These are phyloP conservation scores for Megalops atlanticus DNA, from an alignment of 2,113 vertebrate genomes.

Conservation along the genomic window DNA sequence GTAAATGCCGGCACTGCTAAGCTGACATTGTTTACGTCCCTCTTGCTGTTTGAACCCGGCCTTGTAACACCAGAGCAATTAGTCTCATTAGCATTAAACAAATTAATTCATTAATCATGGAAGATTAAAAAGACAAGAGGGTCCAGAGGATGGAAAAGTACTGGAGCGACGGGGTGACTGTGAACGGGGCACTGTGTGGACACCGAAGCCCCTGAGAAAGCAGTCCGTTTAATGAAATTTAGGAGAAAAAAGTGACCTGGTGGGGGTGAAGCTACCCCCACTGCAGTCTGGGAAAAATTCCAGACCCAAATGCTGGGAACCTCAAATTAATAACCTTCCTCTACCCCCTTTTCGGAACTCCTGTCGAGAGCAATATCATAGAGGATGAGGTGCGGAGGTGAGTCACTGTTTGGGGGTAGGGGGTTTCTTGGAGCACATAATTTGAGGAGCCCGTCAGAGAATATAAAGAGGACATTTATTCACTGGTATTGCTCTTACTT, in stretches of 20 bases:
- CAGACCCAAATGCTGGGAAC: conserved; percentile 58
- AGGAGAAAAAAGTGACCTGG: conserved; percentile 59
- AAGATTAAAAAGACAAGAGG: too few relatives aligned
- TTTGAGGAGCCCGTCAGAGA: conserved; percentile 45
- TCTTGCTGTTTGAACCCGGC: neutral
- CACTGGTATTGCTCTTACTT: neutral
- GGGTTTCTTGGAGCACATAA: conserved; percentile 61
- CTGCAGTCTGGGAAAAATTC: conserved; percentile 66
- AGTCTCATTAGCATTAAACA: conserved; percentile 4
- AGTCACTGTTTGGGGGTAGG: too few relatives aligned
- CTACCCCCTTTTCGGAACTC: conserved; percentile 50
- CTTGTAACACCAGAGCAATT: neutral
- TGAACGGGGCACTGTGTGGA: neutral
- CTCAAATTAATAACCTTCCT: conserved; percentile 56
- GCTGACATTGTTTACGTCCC: neutral
- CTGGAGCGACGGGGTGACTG: neutral
- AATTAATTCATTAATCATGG: neutral
- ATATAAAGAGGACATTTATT: neutral
- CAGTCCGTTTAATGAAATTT: conserved; percentile 67
- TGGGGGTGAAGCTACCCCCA: conserved; percentile 61
- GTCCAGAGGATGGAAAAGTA: neutral
- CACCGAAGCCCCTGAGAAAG: neutral
- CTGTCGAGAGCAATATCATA: conserved; percentile 73
- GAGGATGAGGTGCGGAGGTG: conserved; percentile 46
- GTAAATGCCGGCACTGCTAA: neutral